These are phyloP conservation scores for Anoplopoma fimbria DNA, from an alignment of 2,113 vertebrate genomes.

Conservation along the genomic window DNA sequence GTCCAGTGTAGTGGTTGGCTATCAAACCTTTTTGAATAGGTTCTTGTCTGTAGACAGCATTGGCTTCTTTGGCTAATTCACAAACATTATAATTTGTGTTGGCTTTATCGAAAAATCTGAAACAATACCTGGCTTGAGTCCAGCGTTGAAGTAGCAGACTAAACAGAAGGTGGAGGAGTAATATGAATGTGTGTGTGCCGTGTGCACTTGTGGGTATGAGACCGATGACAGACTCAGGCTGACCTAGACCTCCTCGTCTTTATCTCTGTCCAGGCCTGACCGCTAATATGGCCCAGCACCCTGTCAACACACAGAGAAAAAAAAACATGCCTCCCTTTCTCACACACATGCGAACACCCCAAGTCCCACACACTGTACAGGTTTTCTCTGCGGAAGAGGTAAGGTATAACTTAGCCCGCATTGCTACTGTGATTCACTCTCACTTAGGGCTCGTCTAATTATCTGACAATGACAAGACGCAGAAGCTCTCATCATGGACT, in stretches of 20 bases:
- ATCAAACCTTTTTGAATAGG: not conserved
- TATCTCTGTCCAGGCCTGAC: conserved; percentile 57
- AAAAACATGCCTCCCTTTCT: conserved; percentile 22
- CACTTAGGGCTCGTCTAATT: conserved; percentile 48
- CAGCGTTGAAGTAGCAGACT: conserved; percentile 13
- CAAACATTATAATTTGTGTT: not conserved
- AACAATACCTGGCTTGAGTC: not conserved
- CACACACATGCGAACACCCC: conserved; percentile 1
- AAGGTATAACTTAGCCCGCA: conserved; percentile 29
- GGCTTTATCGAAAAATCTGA: not conserved
- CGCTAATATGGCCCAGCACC: conserved; percentile 40
- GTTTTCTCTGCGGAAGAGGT: not conserved
- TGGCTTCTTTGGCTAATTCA: not conserved
- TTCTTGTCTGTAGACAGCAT: not conserved
- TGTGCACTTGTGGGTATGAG: conserved; percentile 50
- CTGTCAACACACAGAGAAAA: conserved; percentile 56
- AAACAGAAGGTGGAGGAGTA: conserved; percentile 33
- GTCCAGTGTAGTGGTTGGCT: not conserved
- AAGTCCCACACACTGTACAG: conserved; percentile 21
- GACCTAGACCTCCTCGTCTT: conserved; percentile 62
- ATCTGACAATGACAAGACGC: conserved; percentile 65
- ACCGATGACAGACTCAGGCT: conserved; percentile 48
- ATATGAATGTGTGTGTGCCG: not conserved
- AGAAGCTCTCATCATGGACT: conserved; percentile 16
- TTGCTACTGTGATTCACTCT: conserved; percentile 44